Conservation (phyloP, 2,797 vertebrate genomes). For the Molossus molossus region DNA sequence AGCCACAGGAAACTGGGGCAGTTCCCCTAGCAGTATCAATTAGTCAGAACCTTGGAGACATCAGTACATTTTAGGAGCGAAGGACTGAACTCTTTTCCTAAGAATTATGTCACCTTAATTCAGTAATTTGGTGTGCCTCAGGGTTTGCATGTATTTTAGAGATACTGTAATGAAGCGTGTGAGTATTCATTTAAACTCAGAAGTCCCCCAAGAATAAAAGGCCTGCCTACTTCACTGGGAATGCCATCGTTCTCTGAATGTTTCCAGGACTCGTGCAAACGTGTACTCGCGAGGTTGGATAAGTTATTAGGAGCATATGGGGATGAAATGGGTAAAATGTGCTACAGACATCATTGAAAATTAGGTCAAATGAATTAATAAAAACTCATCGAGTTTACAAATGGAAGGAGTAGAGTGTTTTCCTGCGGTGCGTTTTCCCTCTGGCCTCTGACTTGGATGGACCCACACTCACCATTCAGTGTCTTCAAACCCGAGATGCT, state of each 20-base stretch:
- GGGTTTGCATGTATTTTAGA: slow-evolving; percentile 83
- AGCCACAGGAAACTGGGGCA: slow-evolving; percentile 83
- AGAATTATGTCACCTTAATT: slow-evolving; percentile 88
- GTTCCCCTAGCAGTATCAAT: slow-evolving; percentile 82
- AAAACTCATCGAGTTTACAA: not conserved
- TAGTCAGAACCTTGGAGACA: slow-evolving; percentile 85
- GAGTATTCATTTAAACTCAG: slow-evolving; percentile 85
- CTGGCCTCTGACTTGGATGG: not conserved
- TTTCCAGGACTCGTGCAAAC: slow-evolving; percentile 62
- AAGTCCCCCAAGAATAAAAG: slow-evolving; percentile 83
- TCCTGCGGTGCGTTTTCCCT: not conserved
- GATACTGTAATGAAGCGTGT: slow-evolving; percentile 85
- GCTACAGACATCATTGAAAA: slow-evolving; percentile 71
- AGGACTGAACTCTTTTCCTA: slow-evolving; percentile 78
- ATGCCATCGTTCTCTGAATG: slow-evolving; percentile 67
- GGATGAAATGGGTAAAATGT: slow-evolving; percentile 65
- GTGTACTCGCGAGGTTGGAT: slow-evolving; percentile 60
- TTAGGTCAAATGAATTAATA: slow-evolving; percentile 70
- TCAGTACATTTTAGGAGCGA: slow-evolving; percentile 80
- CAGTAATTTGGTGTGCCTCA: slow-evolving; percentile 85
- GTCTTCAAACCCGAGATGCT: not conserved
- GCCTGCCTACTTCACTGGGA: slow-evolving; percentile 81
- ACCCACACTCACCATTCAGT: not conserved
- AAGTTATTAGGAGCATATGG: slow-evolving; percentile 65
- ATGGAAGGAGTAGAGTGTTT: not conserved